phyloP scores from a whole-genome alignment of 2,888 invertebrate genomes.

The Melangyna quadrimaculata region DNA sequence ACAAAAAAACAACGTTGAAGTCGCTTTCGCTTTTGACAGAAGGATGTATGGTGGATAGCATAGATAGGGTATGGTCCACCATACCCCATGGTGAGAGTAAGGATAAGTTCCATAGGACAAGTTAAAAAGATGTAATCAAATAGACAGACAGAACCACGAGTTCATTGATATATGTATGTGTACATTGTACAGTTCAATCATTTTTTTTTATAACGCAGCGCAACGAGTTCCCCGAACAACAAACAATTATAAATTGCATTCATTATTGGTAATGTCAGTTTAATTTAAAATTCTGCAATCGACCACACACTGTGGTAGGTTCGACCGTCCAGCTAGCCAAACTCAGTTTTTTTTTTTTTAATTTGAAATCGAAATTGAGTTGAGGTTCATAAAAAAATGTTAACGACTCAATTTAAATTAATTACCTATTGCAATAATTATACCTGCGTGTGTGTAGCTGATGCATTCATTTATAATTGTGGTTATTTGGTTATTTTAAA shows the following conservation, averaged over 20 bases:
- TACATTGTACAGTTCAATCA: no score
- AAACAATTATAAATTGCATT: constrained; percentile 69
- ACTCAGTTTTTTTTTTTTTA: not conserved
- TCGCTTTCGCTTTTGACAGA: constrained; percentile 20
- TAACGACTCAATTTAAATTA: constrained; percentile 70
- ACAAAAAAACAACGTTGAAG: not conserved
- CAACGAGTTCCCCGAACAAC: constrained; percentile 30
- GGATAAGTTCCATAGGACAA: constrained; percentile 8
- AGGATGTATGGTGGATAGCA: constrained; percentile 5
- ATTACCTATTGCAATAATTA: constrained; percentile 48
- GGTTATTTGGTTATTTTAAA: constrained; percentile 25
- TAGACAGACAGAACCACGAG: not conserved
- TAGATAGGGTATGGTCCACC: not conserved
- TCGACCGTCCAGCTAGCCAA: not conserved
- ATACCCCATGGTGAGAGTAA: constrained; percentile 26
- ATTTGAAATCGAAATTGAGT: constrained; percentile 32
- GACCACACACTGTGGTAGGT: constrained; percentile 58
- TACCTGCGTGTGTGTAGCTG: constrained; percentile 31
- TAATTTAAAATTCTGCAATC: constrained; percentile 62
- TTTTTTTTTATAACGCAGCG: constrained; percentile 6
- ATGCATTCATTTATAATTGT: constrained; percentile 4
- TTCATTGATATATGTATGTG: not conserved
- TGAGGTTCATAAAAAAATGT: constrained; percentile 45
- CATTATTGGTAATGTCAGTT: constrained; percentile 64
- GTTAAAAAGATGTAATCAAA: not conserved